phyloP scores from a whole-genome alignment of 1,140 invertebrate species.

The Drosophila asahinai region DNA sequence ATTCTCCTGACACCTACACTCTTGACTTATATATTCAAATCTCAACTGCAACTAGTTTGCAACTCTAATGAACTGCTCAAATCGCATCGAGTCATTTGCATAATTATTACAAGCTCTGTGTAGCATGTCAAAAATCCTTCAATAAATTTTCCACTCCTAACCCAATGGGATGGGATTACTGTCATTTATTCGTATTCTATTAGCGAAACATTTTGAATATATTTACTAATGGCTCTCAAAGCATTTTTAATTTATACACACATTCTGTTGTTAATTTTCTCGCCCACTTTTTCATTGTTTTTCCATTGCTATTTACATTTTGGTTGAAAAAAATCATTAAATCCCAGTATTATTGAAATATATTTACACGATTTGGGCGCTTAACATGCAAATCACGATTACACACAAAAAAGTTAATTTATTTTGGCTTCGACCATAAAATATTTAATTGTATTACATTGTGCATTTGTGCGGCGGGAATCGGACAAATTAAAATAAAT shows the following conservation, averaged over 20 bases:
- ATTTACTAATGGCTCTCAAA: conserved; percentile 28
- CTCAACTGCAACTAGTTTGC: conserved; percentile 42
- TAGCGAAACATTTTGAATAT: conserved; percentile 28
- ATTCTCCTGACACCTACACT: background rate
- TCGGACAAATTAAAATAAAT: conserved; percentile 17
- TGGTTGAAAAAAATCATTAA: conserved; percentile 22
- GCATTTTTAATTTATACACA: conserved; percentile 22
- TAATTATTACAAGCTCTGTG: conserved; percentile 36
- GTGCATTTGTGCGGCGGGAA: conserved; percentile 5
- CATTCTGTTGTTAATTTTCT: conserved; percentile 17
- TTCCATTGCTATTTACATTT: conserved; percentile 24
- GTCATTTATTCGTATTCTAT: conserved; percentile 22
- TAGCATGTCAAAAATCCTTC: conserved; percentile 50
- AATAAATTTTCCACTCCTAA: conserved; percentile 50
- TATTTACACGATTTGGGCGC: conserved; percentile 15
- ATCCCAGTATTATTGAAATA: conserved; percentile 34
- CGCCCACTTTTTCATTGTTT: conserved; percentile 5
- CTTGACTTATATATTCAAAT: conserved; percentile 29
- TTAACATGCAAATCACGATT: conserved; percentile 39
- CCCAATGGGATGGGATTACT: conserved; percentile 6
- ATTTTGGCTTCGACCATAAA: conserved; percentile 35
- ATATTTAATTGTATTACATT: conserved; percentile 47
- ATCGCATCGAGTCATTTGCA: conserved; percentile 37
- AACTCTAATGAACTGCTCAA: conserved; percentile 49
- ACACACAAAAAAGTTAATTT: conserved; percentile 40